Evolutionary conservation across 2,113 vertebrate genomes (phyloP).

Genomic region (Callipepla squamata): DNA sequence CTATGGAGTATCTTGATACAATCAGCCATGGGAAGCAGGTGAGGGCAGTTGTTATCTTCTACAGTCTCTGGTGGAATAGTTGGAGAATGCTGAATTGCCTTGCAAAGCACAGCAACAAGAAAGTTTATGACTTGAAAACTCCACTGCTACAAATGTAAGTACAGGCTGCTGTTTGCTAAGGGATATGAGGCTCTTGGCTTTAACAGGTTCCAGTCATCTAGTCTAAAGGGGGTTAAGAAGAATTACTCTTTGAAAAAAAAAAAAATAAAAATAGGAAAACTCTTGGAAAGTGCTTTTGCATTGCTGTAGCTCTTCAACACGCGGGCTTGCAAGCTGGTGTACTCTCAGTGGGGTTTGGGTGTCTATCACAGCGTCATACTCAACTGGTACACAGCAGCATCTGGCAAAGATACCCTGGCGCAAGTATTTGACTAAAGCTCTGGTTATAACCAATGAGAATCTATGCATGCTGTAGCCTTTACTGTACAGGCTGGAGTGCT

Average conservation of each 20-base stretch:
- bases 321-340: background rate
- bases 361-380: background rate
- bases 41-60: background rate
- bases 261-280: background rate
- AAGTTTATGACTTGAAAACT: slow-evolving; percentile 1
- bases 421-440: background rate
- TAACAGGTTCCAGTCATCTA: slow-evolving; percentile 79
- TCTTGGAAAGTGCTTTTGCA: slow-evolving; percentile 43
- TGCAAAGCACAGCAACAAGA: background rate
- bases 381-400: background rate
- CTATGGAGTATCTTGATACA: background rate
- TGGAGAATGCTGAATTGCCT: background rate
- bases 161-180: slow-evolving; percentile 61
- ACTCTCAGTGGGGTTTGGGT: accelerated
- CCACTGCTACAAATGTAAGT: slow-evolving; percentile 62
- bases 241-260: too few species aligned
- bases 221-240: slow-evolving; percentile 57
- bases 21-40: background rate
- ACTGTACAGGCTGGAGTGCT: background rate
- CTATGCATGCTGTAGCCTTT: too few species aligned
- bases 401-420: background rate
- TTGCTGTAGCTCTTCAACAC: background rate
- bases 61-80: background rate
- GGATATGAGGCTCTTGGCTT: slow-evolving; percentile 78
- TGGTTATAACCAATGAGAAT: background rate